Base-by-base conservation (phyloP, 2,888 invertebrate genomes). In the Apodemia zela region DNA sequence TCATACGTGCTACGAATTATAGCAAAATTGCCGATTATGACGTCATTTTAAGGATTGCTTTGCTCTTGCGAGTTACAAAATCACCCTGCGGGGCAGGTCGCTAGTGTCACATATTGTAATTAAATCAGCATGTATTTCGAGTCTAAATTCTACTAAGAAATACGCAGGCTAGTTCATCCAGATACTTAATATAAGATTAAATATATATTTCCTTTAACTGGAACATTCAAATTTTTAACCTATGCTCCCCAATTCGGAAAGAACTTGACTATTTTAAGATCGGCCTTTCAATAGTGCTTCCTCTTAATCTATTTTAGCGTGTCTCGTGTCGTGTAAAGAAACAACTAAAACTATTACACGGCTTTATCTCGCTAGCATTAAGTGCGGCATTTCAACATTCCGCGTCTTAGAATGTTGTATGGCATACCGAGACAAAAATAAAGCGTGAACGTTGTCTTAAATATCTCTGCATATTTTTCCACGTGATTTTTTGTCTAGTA, bases 261-360 rank as follows among this genome's bases (percentile, higher is more conserved):
- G 61, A 62, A 60, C 64, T 42, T 57, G 18, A 29, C 54, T 66
- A 67, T 67, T 63, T 67, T 66, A 66, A 67, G 73, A 45, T 42
- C 58, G 51, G 60, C 82, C 84, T 88, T 82, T 85, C 83, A 81
- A 81, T 82, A 82, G 77, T 74, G 82, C 84, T 85, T 88, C 87
- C 87, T 87, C 79, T 72, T 72, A 70, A 72, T 72, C 77, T 87
- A 87, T 88, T 85, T 84, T 80, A 79, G 83, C 78, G 78, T 75
- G 78, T 75, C 76, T 78, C 81, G 74, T 81, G 83, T 84, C 82
- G 81, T 77, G 77, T 77, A 77, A 72, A 73, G 75, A 76, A 76
- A 80, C 76, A 70, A 80, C 81, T 76, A 79, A 84, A 84, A 73
- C 68, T 25, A 54, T 54, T 25, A 54, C 18, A 54, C 51, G 1